These are phyloP conservation scores for Trypoxylus dichotomus DNA, from an alignment of 1,140 invertebrate genomes.

Conservation along the genomic window DNA sequence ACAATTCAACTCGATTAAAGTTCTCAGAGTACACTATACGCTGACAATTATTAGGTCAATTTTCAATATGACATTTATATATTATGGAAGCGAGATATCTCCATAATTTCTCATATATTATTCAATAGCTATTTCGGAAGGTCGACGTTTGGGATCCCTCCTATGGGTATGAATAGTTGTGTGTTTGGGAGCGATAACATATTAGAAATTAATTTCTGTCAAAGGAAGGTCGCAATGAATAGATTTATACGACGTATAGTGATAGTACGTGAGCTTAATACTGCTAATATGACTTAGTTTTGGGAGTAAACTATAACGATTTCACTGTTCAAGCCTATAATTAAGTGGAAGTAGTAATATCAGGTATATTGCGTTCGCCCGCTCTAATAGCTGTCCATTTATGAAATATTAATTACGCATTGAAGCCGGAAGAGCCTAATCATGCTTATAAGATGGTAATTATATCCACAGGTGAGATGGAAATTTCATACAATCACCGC, in stretches of 20 bases:
- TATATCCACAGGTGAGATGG: no score
- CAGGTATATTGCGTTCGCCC: not conserved
- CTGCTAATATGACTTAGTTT: not conserved
- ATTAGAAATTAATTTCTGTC: not conserved
- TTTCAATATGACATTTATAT: not conserved
- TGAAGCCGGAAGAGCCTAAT: not conserved
- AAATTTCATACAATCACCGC: no score
- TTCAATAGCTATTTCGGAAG: slow-evolving; percentile 2
- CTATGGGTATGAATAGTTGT: not conserved
- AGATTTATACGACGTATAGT: not conserved
- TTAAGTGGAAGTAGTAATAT: not conserved
- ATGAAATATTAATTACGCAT: not conserved
- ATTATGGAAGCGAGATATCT: not conserved
- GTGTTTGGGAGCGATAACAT: slow-evolving; percentile 1
- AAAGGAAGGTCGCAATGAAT: not conserved
- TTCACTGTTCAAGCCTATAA: not conserved
- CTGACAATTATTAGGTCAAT: not conserved
- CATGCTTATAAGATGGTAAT: no score
- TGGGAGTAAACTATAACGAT: not conserved
- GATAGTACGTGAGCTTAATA: not conserved
- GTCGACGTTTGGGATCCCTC: not conserved
- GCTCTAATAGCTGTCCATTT: not conserved
- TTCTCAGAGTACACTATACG: not conserved
- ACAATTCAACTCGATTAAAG: not conserved
- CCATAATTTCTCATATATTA: not conserved